Conservation (phyloP, 2,797 vertebrate species). For the Picus viridis region DNA sequence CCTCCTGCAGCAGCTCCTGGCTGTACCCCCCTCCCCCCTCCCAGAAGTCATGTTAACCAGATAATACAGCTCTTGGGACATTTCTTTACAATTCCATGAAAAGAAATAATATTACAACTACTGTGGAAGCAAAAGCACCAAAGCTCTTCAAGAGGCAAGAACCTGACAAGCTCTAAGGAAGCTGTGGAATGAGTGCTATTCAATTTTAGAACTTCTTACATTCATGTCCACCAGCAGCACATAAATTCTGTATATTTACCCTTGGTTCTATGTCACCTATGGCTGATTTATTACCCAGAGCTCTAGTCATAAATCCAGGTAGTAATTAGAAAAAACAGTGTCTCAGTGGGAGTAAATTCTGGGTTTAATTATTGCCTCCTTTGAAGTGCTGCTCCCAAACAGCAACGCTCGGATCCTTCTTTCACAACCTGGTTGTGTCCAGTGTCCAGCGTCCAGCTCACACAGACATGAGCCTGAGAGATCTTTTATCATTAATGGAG, state of each 20-base stretch:
- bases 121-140: neutral
- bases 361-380: constrained; percentile 47
- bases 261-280: neutral
- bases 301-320: constrained; percentile 23
- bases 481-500: neutral
- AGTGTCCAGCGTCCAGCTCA: constrained; percentile 10
- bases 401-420: constrained; percentile 12
- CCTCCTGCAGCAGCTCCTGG: constrained; percentile 17
- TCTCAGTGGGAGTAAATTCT: constrained; percentile 48
- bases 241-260: constrained; percentile 7
- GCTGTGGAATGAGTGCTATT: neutral
- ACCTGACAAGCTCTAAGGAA: neutral
- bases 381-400: constrained; percentile 38
- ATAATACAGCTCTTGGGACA: neutral
- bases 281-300: constrained; percentile 43
- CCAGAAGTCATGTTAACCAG: neutral
- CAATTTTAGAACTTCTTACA: neutral
- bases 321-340: constrained; percentile 57
- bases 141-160: constrained; percentile 3
- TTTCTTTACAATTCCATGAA: neutral
- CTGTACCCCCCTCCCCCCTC: neutral
- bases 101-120: neutral
- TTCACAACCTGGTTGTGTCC: neutral
- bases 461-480: neutral
- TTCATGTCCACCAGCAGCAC: neutral